Percentiles rank a stretch among this genome's conserved stretches.
These are phyloP conservation scores for Thelaira solivaga DNA, from an alignment of 2,888 invertebrate genomes.

Conservation along the genomic window DNA sequence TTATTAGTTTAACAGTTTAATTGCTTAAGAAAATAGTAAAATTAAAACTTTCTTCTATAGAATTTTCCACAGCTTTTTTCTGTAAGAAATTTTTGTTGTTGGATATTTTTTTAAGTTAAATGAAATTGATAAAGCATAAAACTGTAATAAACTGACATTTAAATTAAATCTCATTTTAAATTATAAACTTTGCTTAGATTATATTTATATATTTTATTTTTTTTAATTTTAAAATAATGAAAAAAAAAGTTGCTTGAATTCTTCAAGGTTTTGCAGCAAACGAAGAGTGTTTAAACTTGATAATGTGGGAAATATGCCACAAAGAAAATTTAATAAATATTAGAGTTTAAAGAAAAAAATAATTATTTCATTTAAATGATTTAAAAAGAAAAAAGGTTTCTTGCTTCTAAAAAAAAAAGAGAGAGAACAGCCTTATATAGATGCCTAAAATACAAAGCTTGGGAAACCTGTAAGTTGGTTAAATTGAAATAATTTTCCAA, in stretches of 20 bases:
- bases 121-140: slow-evolving; percentile 44
- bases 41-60: slow-evolving; percentile 41
- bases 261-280: neutral
- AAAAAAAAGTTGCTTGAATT: slow-evolving; percentile 19
- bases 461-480: too few relatives aligned
- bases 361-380: too few relatives aligned
- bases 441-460: too few relatives aligned
- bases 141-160: slow-evolving; percentile 58
- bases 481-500: too few relatives aligned
- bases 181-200: neutral
- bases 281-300: too few relatives aligned
- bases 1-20: slow-evolving; percentile 62
- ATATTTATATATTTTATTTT: neutral
- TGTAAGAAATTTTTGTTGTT: neutral
- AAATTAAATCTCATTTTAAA: slow-evolving; percentile 48
- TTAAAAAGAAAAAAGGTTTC: too few relatives aligned
- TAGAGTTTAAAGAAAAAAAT: too few relatives aligned
- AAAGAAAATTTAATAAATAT: neutral
- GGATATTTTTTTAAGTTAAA: neutral
- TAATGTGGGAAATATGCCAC: neutral
- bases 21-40: slow-evolving; percentile 41
- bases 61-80: neutral
- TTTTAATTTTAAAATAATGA: neutral
- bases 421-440: too few relatives aligned
- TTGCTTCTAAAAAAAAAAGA: too few relatives aligned